Evolutionary conservation across 2,113 vertebrate genomes (phyloP).

Genomic region (Ahaetulla prasina): DNA sequence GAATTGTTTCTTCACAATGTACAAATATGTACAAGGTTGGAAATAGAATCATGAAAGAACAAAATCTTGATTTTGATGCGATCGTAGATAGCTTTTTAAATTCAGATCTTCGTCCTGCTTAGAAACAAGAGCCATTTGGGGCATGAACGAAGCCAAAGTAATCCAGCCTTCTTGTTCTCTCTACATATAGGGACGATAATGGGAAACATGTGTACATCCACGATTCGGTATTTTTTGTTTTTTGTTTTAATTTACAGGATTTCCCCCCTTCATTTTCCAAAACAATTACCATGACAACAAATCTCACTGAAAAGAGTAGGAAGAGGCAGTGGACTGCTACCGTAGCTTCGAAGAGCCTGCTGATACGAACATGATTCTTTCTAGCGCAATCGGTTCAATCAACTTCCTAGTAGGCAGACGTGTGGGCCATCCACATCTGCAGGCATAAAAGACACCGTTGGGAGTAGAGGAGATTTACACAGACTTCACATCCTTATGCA

Average conservation of each 20-base stretch:
- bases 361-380: not conserved
- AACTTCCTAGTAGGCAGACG: not conserved
- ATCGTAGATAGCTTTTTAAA: not conserved
- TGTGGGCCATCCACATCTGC: not conserved
- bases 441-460: not conserved
- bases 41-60: not conserved
- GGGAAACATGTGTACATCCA: not conserved
- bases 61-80: not conserved
- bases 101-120: not conserved
- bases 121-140: not conserved
- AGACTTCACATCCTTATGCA: not conserved
- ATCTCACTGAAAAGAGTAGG: not conserved
- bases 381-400: not conserved
- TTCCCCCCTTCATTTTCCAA: not conserved
- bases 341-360: not conserved
- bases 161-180: not conserved
- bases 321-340: not conserved
- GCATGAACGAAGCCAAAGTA: not conserved
- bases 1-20: fast-evolving
- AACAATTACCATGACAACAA: not conserved
- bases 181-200: not conserved
- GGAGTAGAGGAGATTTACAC: not conserved
- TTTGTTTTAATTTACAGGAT: not conserved
- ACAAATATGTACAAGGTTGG: not conserved
- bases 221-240: no score